Percentiles rank a stretch among this genome's conserved stretches.
phyloP scores from a whole-genome alignment of 2,113 vertebrate species.

The Psilopogon haemacephalus region DNA sequence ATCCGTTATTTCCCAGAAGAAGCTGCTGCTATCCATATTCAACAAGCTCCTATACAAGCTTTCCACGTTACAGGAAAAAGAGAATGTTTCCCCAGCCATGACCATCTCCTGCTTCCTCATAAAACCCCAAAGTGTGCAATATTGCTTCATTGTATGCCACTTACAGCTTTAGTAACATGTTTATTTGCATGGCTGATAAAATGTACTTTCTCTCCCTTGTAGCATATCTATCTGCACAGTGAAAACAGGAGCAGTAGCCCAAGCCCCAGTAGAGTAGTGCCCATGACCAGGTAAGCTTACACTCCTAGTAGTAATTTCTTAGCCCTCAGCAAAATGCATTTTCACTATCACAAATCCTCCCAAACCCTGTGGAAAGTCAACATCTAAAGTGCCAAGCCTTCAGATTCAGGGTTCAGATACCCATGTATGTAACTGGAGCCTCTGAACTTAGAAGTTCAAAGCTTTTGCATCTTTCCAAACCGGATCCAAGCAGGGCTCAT shows the following conservation, averaged over 20 bases:
- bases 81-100: neutral
- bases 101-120: neutral
- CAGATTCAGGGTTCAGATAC: conserved; percentile 56
- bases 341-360: neutral
- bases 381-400: conserved; percentile 34
- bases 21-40: neutral
- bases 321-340: conserved; percentile 21
- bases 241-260: neutral
- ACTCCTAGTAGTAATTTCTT: neutral
- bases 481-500: conserved; percentile 53
- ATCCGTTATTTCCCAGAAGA: neutral
- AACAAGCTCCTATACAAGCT: neutral
- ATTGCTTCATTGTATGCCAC: neutral
- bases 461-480: conserved; percentile 39
- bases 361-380: conserved; percentile 16
- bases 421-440: conserved; percentile 7
- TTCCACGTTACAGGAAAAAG: neutral
- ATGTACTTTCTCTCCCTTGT: neutral
- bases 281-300: neutral
- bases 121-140: neutral
- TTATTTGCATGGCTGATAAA: neutral
- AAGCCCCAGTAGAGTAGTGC: neutral
- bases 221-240: accelerated
- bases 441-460: conserved; percentile 32
- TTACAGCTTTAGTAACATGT: neutral